These are phyloP conservation scores for Xyrauchen texanus DNA, from an alignment of 2,113 vertebrate genomes.

Conservation along the genomic window DNA sequence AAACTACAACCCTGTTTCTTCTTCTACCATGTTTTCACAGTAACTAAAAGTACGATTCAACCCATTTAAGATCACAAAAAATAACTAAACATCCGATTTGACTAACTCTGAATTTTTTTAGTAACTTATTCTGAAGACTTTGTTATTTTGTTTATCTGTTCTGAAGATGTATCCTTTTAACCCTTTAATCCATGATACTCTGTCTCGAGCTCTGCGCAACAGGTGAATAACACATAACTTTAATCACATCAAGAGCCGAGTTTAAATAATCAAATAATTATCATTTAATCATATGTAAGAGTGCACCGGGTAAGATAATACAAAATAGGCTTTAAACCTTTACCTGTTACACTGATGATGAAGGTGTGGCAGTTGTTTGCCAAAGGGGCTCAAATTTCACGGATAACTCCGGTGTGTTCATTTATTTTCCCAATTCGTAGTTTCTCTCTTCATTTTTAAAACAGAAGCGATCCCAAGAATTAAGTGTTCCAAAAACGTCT, in stretches of 20 bases:
- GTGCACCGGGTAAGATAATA: background rate
- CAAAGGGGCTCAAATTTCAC: constrained; percentile 67
- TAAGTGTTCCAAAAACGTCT: constrained; percentile 38
- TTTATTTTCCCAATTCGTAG: constrained; percentile 61
- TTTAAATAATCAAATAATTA: background rate
- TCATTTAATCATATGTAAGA: background rate
- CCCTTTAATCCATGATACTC: too few species aligned
- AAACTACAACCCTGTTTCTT: too few species aligned
- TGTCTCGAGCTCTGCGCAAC: background rate
- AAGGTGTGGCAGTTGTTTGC: constrained; percentile 74
- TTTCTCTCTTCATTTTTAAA: constrained; percentile 38
- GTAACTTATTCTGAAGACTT: too few species aligned
- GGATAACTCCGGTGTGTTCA: constrained; percentile 62
- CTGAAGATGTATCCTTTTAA: too few species aligned
- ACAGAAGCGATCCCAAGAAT: background rate
- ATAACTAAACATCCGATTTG: background rate
- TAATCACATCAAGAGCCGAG: background rate
- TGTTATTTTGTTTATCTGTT: too few species aligned
- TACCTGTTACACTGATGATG: constrained; percentile 71
- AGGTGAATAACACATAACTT: background rate
- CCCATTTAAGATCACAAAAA: background rate
- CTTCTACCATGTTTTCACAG: too few species aligned
- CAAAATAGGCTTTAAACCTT: background rate
- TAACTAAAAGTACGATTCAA: too few species aligned
- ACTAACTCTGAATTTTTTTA: background rate